Percentiles rank a stretch among this genome's conserved stretches.
These are phyloP conservation scores for Upupa epops DNA, from an alignment of 2,113 vertebrate species.

Conservation along the genomic window DNA sequence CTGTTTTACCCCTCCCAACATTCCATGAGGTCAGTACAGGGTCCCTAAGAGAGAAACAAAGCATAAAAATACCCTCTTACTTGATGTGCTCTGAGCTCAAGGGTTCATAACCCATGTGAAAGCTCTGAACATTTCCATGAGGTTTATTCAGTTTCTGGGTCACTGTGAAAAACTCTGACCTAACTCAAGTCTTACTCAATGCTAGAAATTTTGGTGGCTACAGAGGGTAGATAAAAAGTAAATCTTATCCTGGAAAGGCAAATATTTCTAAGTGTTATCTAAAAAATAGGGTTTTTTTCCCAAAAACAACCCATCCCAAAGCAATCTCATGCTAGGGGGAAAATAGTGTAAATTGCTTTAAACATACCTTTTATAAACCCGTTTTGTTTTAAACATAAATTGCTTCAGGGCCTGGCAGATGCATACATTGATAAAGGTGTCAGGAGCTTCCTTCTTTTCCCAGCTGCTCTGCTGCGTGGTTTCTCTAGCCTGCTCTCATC, in stretches of 20 bases:
- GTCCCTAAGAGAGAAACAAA: background rate
- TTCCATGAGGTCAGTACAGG: background rate
- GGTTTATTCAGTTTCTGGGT: background rate
- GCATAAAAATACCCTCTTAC: background rate
- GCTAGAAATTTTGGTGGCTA: background rate
- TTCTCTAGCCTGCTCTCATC: background rate
- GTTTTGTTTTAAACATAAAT: background rate
- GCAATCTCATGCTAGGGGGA: background rate
- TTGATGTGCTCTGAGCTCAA: background rate
- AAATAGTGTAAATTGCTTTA: background rate
- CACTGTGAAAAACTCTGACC: background rate
- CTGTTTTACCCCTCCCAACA: background rate
- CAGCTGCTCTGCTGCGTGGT: background rate
- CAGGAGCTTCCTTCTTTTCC: background rate
- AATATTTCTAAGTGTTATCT: background rate
- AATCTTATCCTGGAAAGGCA: background rate
- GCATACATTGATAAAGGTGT: background rate
- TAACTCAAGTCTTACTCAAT: background rate
- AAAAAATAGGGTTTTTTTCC: background rate
- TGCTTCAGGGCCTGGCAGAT: background rate
- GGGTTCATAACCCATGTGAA: background rate
- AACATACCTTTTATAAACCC: too few species aligned
- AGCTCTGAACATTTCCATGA: background rate
- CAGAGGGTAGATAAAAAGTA: background rate
- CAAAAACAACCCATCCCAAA: too few species aligned